phyloP scores from a whole-genome alignment of 2,797 vertebrate species.

The Rhincodon typus region DNA sequence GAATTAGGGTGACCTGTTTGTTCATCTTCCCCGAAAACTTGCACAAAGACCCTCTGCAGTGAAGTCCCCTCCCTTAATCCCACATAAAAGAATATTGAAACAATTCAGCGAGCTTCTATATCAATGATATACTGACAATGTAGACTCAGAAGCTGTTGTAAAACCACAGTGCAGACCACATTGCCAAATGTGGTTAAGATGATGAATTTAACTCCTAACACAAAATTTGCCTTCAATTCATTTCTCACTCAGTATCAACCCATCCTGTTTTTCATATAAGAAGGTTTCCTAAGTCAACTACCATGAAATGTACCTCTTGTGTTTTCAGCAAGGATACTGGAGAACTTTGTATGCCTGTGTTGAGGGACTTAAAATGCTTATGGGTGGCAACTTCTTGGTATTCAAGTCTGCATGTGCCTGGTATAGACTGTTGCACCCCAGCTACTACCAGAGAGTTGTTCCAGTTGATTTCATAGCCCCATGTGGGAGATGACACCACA shows the following conservation, averaged over 20 bases:
- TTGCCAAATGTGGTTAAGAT: slow-evolving; percentile 18
- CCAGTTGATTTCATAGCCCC: not conserved
- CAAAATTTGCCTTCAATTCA: not conserved
- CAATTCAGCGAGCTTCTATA: not conserved
- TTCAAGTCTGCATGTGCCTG: not conserved
- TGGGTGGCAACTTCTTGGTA: not conserved
- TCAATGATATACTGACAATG: not conserved
- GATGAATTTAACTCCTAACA: not conserved
- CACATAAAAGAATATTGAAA: not conserved
- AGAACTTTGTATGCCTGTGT: not conserved
- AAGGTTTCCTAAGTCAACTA: not conserved
- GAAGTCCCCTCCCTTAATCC: not conserved
- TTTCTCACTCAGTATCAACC: not conserved
- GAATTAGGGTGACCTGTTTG: not conserved
- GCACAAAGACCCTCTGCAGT: not conserved
- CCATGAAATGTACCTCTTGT: too few species aligned
- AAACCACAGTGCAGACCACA: not conserved
- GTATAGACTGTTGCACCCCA: not conserved
- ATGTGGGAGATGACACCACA: not conserved
- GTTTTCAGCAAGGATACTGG: not conserved
- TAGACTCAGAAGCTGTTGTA: not conserved
- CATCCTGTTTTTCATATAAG: not conserved
- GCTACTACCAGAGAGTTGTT: not conserved
- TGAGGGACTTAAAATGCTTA: not conserved
- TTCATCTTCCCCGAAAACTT: not conserved